A percentile compares a stretch with the other conserved stretches of the same genome.
phyloP scores from a whole-genome alignment of 2,797 vertebrate species.

The Chiloscyllium punctatum region DNA sequence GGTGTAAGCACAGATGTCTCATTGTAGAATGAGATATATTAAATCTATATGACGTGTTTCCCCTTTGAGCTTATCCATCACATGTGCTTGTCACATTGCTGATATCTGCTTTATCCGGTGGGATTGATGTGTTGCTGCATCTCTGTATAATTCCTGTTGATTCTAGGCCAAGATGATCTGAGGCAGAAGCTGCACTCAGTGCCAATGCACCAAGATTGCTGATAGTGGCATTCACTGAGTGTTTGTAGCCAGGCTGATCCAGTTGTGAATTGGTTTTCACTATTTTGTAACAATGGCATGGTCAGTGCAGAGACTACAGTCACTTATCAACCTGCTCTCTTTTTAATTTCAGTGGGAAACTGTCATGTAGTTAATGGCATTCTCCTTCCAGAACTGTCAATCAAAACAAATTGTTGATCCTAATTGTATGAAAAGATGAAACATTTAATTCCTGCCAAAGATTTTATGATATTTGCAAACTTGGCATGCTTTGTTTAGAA shows the following conservation, averaged over 20 bases:
- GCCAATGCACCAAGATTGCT: not conserved
- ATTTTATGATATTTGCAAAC: conserved; percentile 28
- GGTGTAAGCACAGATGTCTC: not conserved
- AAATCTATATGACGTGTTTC: not conserved
- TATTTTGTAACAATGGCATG: not conserved
- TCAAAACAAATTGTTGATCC: not conserved
- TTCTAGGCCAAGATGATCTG: not conserved
- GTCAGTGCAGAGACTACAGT: not conserved
- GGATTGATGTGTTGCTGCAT: not conserved
- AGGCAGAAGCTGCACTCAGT: not conserved
- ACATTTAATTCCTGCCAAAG: conserved; percentile 20
- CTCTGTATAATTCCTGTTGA: not conserved
- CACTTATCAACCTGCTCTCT: not conserved
- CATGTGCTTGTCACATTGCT: not conserved
- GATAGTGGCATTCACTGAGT: not conserved
- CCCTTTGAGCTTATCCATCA: not conserved
- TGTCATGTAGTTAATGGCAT: not conserved
- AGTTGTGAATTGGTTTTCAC: not conserved
- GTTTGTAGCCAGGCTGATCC: not conserved
- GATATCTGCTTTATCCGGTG: not conserved
- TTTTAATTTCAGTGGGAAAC: not conserved
- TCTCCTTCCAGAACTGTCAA: not conserved
- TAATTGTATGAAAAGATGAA: conserved; percentile 3
- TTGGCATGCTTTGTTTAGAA: conserved; percentile 13
- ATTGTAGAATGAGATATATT: not conserved